phyloP scores from a whole-genome alignment of 2,888 invertebrate species.

The Escarpia spicata region DNA sequence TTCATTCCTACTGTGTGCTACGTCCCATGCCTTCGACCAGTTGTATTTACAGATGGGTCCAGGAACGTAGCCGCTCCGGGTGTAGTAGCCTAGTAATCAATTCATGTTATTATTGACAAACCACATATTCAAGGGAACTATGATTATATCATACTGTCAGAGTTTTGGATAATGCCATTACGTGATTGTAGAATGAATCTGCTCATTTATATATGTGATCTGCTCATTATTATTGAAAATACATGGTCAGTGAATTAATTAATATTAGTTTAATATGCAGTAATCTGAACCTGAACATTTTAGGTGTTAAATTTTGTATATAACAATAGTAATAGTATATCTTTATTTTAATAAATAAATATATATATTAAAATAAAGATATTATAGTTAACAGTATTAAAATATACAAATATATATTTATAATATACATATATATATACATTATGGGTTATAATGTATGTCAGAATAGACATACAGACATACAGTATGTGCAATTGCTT shows the following conservation, averaged over 20 bases:
- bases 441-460: not conserved
- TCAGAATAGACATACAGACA: too few species aligned
- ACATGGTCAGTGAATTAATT: too few species aligned
- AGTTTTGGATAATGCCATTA: too few species aligned
- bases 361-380: not conserved
- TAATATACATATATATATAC: not conserved
- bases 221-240: too few species aligned
- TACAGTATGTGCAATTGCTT: not conserved
- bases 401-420: not conserved
- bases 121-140: not conserved
- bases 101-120: not conserved
- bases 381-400: too few species aligned
- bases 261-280: too few species aligned
- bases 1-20: slow-evolving; percentile 56
- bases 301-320: not conserved
- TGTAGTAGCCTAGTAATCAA: slow-evolving; percentile 62
- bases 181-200: too few species aligned
- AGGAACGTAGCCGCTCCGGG: slow-evolving; percentile 65
- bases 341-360: not conserved
- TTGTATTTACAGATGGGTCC: slow-evolving; percentile 67
- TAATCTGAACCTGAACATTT: too few species aligned
- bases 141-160: too few species aligned
- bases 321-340: not conserved
- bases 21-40: slow-evolving; percentile 65
- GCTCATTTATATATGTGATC: too few species aligned